Base-by-base conservation (phyloP, 2,888 invertebrate genomes). In the Leptinotarsa rubiginosa region DNA sequence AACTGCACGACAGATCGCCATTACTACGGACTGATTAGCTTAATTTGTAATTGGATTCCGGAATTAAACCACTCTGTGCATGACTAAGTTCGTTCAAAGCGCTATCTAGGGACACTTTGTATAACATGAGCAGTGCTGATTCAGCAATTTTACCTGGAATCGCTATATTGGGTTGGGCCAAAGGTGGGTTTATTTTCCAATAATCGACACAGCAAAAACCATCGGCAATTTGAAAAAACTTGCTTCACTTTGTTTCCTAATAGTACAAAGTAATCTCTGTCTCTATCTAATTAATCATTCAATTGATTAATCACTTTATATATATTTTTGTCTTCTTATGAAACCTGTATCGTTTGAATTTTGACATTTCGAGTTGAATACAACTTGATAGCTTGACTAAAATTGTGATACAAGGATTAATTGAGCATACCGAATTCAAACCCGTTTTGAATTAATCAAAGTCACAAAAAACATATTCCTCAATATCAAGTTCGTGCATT, bases 21-120 rank as follows among this genome's bases (percentile, higher is more conserved):
- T 82, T 82, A 83, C 80, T 78, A 74, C 75, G 78, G 77, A 77
- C 82, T 83, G 82, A 83, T 83, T 83, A 82, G 79, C 79, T 80
- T 81, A 83, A 83, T 83, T 83, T 82, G 80, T 74, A 77, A 75
- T 80, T 77, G 79, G 81, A 81, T 75, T 77, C 77, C 72, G 78
- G 79, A 79, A 79, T 78, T 76, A 77, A 77, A 78, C 74, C 70
- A 62, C 80, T 78, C 75, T 74, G 77, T 82, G 80, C 83, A 81
- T 82, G 83, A 79, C 79, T 80, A 67, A 73, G 77, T 78, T 81
- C 82, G 80, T 83, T 83, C 82, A 76, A 78, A 68, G 75, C 76
- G 78, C 75, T 78, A 80, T 80, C 82, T 78, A 76, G 81, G 82
- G 83, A 81, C 56, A 22, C 22, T 56, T 56, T 13, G 22, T 22